Base-by-base conservation (phyloP, 1,140 invertebrate species). In the Achroia grisella region DNA sequence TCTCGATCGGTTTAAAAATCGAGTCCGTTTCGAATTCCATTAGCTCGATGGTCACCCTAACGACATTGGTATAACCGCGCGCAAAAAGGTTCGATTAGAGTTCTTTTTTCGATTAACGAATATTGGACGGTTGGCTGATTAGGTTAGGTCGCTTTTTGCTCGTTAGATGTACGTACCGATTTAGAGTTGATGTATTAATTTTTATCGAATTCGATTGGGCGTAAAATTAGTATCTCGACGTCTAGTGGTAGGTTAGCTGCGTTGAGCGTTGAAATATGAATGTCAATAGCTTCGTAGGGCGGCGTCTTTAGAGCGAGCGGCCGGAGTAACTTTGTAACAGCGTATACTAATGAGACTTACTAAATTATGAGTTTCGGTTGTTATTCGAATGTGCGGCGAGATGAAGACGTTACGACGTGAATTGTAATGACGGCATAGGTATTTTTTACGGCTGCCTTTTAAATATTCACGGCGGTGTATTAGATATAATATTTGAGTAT, bases 221-320 rank as follows among this genome's bases (percentile, higher is more conserved):
- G 76, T 78, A 71, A 84, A 84, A 84, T 84, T 75, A 64, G 66
- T 75, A 52, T 56, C 53, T 52, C 50, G 58, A 57, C 58, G 63
- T 71, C 67, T 71, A 68, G 61, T 61, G 60, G 64, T 69, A 63
- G 65, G 47, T 56, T 60, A 66, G 71, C 71, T 70, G 66, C 61
- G 60, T 71, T 73, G 65, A 56, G 67, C 67, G 66, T 79, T 72
- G 66, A 76, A 74, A 79, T 79, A 82, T 72, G 70, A 74, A 82
- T 75, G 72, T 71, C 65, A 77, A 74, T 73, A 61, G 66, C 55
- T 71, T 62, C 61, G 69, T 23, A 59, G 39, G 62, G 61, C 66
- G 72, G 76, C 59, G 56, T 43, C 62, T 71, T 77, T 67, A 54
- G 51, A 40, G 5, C 39, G 58, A 41, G 49, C 55, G 43, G 41